Conservation (phyloP, 2,797 vertebrate genomes). For the Phalanger gymnotis region DNA sequence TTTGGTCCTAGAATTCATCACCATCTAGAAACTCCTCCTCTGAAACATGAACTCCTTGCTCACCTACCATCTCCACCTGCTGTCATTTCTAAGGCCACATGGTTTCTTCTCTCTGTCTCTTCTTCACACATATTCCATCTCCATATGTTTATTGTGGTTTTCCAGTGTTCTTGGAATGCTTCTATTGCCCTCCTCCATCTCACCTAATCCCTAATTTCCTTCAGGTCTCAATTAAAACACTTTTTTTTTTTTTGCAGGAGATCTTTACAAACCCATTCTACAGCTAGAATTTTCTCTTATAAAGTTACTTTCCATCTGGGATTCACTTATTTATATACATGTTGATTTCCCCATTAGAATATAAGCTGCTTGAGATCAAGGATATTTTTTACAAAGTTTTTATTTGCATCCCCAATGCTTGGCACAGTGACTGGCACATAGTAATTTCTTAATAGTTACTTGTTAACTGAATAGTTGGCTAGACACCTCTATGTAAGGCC, state of each 20-base stretch:
- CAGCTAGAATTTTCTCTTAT: not conserved
- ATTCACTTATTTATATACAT: not conserved
- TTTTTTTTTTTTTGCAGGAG: not conserved
- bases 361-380: not conserved
- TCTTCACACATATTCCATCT: not conserved
- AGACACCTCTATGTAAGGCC: not conserved
- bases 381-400: not conserved
- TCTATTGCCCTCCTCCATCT: not conserved
- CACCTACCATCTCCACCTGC: not conserved
- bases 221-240: not conserved
- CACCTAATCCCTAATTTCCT: not conserved
- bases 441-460: not conserved
- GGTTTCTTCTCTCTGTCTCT: not conserved
- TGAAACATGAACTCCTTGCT: not conserved
- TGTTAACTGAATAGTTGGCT: not conserved
- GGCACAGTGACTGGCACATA: not conserved
- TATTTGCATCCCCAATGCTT: not conserved
- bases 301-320: not conserved
- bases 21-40: not conserved
- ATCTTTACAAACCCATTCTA: not conserved
- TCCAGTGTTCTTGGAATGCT: not conserved
- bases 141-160: not conserved
- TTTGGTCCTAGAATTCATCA: not conserved
- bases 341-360: not conserved
- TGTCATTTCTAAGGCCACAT: not conserved